A percentile compares a stretch with the other conserved stretches of the same genome.
These are phyloP conservation scores for Vultur gryphus DNA, from an alignment of 2,797 vertebrate genomes.

Conservation along the genomic window DNA sequence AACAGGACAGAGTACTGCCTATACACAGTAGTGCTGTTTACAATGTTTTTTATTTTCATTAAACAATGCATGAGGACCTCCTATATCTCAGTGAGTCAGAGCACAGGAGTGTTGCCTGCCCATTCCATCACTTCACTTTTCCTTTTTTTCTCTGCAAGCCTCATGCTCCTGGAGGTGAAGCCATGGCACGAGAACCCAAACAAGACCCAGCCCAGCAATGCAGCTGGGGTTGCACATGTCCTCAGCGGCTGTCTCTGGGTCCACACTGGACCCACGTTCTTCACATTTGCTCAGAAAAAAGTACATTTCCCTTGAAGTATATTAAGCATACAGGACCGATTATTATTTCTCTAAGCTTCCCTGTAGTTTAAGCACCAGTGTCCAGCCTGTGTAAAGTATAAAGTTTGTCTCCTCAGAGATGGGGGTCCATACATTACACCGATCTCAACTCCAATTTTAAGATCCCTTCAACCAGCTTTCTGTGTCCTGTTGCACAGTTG, in stretches of 20 bases:
- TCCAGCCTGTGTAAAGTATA: background rate
- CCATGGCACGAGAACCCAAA: background rate
- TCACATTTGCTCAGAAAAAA: background rate
- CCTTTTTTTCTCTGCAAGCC: background rate
- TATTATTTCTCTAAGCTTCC: background rate
- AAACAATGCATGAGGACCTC: background rate
- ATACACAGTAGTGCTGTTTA: background rate
- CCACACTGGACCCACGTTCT: background rate
- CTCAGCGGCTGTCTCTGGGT: background rate
- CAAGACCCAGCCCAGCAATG: background rate
- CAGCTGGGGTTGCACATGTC: background rate
- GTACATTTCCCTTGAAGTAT: background rate
- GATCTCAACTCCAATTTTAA: background rate
- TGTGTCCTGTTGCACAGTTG: background rate
- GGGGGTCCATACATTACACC: background rate
- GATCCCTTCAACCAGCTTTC: background rate
- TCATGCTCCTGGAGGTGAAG: background rate
- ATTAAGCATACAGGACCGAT: background rate
- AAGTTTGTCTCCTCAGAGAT: background rate
- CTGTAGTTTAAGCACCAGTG: background rate
- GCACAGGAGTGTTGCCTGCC: accelerated
- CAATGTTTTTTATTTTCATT: background rate
- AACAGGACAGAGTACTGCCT: background rate
- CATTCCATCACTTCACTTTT: background rate
- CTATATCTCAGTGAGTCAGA: background rate